These are phyloP conservation scores for Callopanchax toddi DNA, from an alignment of 2,113 vertebrate species.

Conservation along the genomic window DNA sequence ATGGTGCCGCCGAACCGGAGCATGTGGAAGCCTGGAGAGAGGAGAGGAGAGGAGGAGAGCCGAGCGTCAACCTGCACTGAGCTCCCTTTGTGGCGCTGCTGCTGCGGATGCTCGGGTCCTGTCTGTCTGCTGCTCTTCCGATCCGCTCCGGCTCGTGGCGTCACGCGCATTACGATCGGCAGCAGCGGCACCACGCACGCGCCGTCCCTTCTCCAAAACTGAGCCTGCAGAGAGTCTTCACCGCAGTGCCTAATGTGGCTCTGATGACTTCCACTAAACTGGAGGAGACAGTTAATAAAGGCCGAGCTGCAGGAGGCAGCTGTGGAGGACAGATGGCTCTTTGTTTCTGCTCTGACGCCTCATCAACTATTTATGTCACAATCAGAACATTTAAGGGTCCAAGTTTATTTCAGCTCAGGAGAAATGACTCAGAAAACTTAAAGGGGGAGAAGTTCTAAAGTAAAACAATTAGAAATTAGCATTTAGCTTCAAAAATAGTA, in stretches of 20 bases:
- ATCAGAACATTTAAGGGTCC: not conserved
- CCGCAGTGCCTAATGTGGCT: slow-evolving; percentile 54
- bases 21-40: slow-evolving; percentile 55
- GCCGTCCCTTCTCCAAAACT: slow-evolving; percentile 14
- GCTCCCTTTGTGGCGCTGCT: slow-evolving; percentile 50
- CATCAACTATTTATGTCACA: not conserved
- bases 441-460: too few relatives aligned
- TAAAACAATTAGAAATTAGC: too few relatives aligned
- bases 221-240: slow-evolving; percentile 29
- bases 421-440: too few relatives aligned
- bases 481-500: too few relatives aligned
- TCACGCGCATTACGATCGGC: slow-evolving; percentile 67
- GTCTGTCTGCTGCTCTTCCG: slow-evolving; percentile 59
- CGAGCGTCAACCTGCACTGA: slow-evolving; percentile 34
- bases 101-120: slow-evolving; percentile 49
- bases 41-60: slow-evolving; percentile 34
- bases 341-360: not conserved
- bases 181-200: slow-evolving; percentile 51
- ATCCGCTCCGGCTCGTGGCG: slow-evolving; percentile 67
- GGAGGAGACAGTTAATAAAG: not conserved
- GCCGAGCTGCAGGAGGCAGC: not conserved
- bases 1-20: slow-evolving; percentile 69
- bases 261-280: slow-evolving; percentile 24
- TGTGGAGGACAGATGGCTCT: not conserved
- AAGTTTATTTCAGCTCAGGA: too few relatives aligned